Percentiles rank a stretch among this genome's conserved stretches.
phyloP scores from a whole-genome alignment of 2,113 vertebrate genomes.

The Dinomys branickii region DNA sequence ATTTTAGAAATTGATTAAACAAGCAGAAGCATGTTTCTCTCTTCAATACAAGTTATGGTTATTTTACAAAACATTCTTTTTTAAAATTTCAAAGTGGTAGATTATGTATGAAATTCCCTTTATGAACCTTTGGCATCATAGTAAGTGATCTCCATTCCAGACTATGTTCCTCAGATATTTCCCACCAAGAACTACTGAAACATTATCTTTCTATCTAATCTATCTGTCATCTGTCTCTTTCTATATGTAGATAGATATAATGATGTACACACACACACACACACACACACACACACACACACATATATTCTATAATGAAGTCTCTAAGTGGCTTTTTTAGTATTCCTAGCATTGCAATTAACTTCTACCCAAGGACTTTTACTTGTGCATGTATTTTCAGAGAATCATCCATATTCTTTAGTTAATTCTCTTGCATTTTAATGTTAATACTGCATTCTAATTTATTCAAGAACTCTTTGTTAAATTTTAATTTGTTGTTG shows the following conservation, averaged over 20 bases:
- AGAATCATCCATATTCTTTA: background rate
- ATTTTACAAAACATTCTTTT: background rate
- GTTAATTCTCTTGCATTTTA: background rate
- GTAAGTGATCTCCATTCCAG: background rate
- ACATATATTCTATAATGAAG: background rate
- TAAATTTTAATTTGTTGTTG: background rate
- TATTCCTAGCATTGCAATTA: background rate
- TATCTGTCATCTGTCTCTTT: too few species aligned
- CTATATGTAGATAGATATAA: too few species aligned
- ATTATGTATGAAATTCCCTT: background rate
- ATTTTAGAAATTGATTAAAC: constrained; percentile 19
- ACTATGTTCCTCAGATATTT: background rate
- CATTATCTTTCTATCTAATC: too few species aligned
- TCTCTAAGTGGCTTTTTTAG: background rate
- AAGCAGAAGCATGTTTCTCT: background rate
- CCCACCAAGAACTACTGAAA: background rate
- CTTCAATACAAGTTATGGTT: background rate
- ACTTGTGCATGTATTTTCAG: background rate
- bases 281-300: too few species aligned
- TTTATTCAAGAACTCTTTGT: background rate
- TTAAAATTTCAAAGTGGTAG: background rate
- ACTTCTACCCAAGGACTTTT: background rate
- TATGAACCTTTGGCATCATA: background rate
- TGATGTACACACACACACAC: too few species aligned
- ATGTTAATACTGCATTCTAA: background rate